These are phyloP conservation scores for Chymomyza caudatula DNA, from an alignment of 2,888 invertebrate species.

Conservation along the genomic window DNA sequence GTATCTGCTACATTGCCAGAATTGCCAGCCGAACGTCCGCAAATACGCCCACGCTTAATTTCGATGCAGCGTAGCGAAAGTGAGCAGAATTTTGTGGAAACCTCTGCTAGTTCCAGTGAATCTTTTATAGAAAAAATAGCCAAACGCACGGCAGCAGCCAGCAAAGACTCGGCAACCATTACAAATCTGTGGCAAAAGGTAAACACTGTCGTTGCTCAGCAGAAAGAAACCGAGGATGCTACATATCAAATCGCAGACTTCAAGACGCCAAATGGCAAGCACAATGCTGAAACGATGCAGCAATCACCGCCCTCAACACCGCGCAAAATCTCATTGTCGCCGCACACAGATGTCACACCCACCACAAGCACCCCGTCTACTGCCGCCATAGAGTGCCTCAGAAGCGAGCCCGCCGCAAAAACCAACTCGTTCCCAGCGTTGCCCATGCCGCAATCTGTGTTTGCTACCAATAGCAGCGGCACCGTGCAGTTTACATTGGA, in stretches of 20 bases:
- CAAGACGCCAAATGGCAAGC: conserved; percentile 50
- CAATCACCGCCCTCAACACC: conserved; percentile 46
- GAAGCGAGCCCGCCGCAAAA: conserved; percentile 35
- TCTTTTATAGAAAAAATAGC: conserved; percentile 75
- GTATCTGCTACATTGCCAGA: conserved; percentile 75
- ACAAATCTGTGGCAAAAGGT: conserved; percentile 73
- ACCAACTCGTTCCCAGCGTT: conserved; percentile 33
- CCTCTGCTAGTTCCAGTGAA: conserved; percentile 46
- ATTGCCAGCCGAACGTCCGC: conserved; percentile 74
- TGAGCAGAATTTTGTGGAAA: conserved; percentile 35
- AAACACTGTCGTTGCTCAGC: conserved; percentile 57
- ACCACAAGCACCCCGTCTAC: conserved; percentile 10
- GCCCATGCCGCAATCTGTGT: conserved; percentile 58
- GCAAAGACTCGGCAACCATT: conserved; percentile 51
- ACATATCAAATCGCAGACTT: conserved; percentile 42
- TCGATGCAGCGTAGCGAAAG: conserved; percentile 56
- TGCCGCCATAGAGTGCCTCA: conserved; percentile 43
- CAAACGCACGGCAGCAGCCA: conserved; percentile 62
- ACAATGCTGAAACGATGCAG: conserved; percentile 33
- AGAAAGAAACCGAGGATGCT: conserved; percentile 51
- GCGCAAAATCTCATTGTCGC: conserved; percentile 22
- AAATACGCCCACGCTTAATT: conserved; percentile 70
- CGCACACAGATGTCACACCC: neutral
- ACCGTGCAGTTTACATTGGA: conserved; percentile 60
- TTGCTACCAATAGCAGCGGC: conserved; percentile 57